Evolutionary conservation across 2,888 invertebrate species (phyloP), one percentile per base, ranked within the genome.

Genomic region (Andrena chrysosceles): DNA sequence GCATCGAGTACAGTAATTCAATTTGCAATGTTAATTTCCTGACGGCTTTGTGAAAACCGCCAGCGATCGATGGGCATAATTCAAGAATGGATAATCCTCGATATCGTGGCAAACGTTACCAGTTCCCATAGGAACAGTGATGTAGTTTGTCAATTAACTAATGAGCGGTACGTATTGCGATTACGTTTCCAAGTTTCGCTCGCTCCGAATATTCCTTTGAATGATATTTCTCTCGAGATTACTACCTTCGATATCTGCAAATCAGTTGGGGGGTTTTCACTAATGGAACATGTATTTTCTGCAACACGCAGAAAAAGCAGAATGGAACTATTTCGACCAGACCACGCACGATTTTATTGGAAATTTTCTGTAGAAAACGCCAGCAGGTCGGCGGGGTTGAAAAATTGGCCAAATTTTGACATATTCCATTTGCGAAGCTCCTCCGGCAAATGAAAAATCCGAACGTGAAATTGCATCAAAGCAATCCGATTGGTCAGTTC

Each of bases 1-100:
- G 23, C 56, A 59, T 59, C 59, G 31, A n/a, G 59, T 6, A 7
- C 16, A 59, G 13, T 20, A 62, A 62, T n/a, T 62, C 33, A 62
- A 62, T 62, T 62, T 62, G 33, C n/a, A 62, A n/a, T 16, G n/a
- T 62, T 62, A 62, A 62, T 62, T 62, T n/a, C 31, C n/a, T 31
- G 60, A 62, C 60, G 60, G 31, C 13, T 23, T 20, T 33, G 8
- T 16, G 5, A 7, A 20, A 13, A 49, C 10, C 31, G 48, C 31
- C 1, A 62, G 20, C 4, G 2, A 62, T 49, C 31, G 0, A 35
- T 29, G 6, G 13, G 23, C 31, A 13, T 52, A 31, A 33, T 49
- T 62, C 49, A 23, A 33, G 31, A n/a, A 16, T 33, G 29, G 1
- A 42, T 6, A 33, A 23, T 63, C 31, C 13, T 8, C 6, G 62